phyloP scores from a whole-genome alignment of 2,888 invertebrate genomes.

The Melinopterus prodromus region DNA sequence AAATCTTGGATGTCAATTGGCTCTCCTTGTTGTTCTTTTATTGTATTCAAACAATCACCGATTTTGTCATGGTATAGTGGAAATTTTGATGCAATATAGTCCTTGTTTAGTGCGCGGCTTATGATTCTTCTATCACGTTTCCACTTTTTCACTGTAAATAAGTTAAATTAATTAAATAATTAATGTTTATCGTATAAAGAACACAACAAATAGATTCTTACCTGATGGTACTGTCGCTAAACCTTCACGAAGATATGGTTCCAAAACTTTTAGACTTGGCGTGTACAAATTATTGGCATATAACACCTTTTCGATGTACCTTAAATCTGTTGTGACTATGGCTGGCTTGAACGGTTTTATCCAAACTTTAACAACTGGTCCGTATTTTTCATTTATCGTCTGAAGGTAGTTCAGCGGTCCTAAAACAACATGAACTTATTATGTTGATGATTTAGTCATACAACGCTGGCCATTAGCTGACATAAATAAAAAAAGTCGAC shows the following conservation, averaged over 20 bases:
- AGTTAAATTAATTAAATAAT: neutral
- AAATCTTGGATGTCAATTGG: neutral
- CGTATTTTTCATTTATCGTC: conserved; percentile 11
- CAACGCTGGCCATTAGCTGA: neutral
- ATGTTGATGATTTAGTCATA: neutral
- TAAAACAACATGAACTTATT: neutral
- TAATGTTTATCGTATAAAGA: neutral
- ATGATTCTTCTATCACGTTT: neutral
- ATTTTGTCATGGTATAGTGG: neutral
- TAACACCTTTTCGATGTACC: conserved; percentile 7
- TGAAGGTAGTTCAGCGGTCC: neutral
- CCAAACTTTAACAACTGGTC: conserved; percentile 21
- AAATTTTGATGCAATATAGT: neutral
- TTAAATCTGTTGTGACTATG: conserved; percentile 11
- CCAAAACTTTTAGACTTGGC: neutral
- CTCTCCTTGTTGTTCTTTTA: neutral
- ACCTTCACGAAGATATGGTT: neutral
- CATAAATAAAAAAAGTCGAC: too few relatives aligned
- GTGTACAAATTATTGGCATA: neutral
- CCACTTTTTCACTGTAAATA: neutral
- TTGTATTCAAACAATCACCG: neutral
- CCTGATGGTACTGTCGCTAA: neutral
- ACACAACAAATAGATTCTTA: neutral
- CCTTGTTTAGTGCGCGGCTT: neutral
- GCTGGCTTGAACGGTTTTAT: conserved; percentile 15